Evolutionary conservation across 2,113 vertebrate species (phyloP), one percentile per base, ranked within the genome.

Genomic region (Vidua macroura): DNA sequence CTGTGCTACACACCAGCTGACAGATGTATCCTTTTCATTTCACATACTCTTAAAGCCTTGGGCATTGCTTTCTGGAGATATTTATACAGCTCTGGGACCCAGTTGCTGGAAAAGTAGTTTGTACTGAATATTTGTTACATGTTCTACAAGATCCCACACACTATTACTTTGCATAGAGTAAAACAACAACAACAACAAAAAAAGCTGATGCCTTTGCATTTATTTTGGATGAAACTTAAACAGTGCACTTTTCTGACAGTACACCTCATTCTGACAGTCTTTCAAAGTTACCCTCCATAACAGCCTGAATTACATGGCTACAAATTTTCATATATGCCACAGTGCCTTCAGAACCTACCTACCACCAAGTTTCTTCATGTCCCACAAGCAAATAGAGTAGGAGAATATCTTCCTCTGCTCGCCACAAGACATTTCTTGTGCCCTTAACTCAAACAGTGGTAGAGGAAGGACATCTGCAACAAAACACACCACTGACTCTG

Each of bases 111-210:
- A 91, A 93, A 96, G 72, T 96, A 73, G 93, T 82, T 96, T 97
- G 95, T 96, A 72, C 86, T 96, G 66, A 93, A 43, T 96, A 96
- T 97, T 96, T 96, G 76, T 92, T 95, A 82, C 67, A 93, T 92
- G 81, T 93, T 95, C 78, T 90, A 93, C 95, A 93, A 96, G 88
- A 91, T 96, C 83, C 69, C 78, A 58, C 88, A 79, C 63, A 95
- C 44, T 77, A 60, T 94, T 81, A 86, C 55, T 94, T 77, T 92
- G 78, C 44, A 94, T 82, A 88, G 60, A 83, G 21, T 75, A 92
- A 84, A 94, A 77, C 30, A 90, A 89, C 39, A 90, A 86, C 39
- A 59, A 59, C 39, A 53, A 15, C 44, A 69, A 69, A 62, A 93
- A 88, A 52, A 30, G 33, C 28, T 56, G 20, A 51, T 74, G 48